Evolutionary conservation across 2,113 vertebrate species (phyloP), one percentile per base, ranked within the genome.

Genomic region (Cebus imitator): DNA sequence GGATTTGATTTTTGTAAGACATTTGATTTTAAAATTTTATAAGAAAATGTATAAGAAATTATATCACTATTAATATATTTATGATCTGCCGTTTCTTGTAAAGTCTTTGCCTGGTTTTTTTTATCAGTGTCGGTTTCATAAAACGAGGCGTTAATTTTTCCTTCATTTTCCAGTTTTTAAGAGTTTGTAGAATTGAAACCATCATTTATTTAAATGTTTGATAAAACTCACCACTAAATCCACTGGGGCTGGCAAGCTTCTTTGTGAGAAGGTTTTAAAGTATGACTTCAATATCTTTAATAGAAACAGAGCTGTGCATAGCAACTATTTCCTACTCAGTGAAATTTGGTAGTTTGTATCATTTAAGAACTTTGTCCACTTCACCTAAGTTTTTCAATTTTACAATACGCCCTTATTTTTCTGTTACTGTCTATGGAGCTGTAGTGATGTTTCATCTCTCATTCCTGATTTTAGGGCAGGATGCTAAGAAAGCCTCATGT

Each of bases 351-450:
- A 9, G 18, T 25, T 12, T 40, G 16, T 66, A 1, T 25, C 8
- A 6, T 13, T 21, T 37, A 2, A 37, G 58, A 21, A n/a, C 61
- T 30, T 66, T 13, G 61, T 30, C 27, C 0, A 0, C n/a, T 13
- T 48, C 3, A 3, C 20, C 10, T 0, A 13, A 2, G 16, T 16
- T 12, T 20, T 17, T 23, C 68, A n/a, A 7, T 32, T 55, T 32
- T 1, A 1, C 18, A 5, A 18, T 2, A 17, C 0, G 0, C 35
- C 37, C 45, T 10, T 0, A 2, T 0, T 40, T 35, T 27, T 37
- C 27, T 25, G 0, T 30, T 9, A 18, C 3, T 2, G 1, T 23
- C 57, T 68, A 4, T 4, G 27, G 13, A 1, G 3, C 14, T 50
- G 83, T 10, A 10, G 35, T 3, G 6, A 43, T 2, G 8, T 17